Base-by-base conservation (phyloP, 2,797 vertebrate species). In the Eremophila alpestris region DNA sequence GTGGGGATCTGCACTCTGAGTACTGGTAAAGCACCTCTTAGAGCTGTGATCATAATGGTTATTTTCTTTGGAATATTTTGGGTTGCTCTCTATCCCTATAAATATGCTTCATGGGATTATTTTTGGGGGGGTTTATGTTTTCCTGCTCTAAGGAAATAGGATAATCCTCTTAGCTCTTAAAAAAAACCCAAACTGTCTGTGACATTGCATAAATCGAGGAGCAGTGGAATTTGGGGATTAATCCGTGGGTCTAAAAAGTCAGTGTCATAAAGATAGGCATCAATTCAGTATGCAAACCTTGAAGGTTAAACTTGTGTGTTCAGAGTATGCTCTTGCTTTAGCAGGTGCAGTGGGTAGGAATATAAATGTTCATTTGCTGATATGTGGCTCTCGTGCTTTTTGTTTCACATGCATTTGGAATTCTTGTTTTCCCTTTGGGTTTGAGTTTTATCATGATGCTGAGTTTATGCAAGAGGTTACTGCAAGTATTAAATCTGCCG, bases 151-250 rank as follows among this genome's bases (percentile, higher is more conserved):
- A 82, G 81, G 88, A 93, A 95, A 60, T 68, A 75, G 21, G 29
- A 68, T 92, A 90, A 95, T 94, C 74, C 75, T 91, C 60, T 96
- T 90, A 93, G 5, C 13, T 67, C 49, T 58, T 8, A 2, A 48
- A 77, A 83, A 73, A 51, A 2, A 38, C 70, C 56, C 75, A 52
- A 89, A 70, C 48, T 80, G 52, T 52, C 77, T 89, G 62, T 77
- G 78, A 70, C 83, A 63, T 18, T 92, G 71, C 23, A 11, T 78
- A 89, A 92, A 87, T 60, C 2, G 22, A 63, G 43, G 60, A 76
- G 84, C 74, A 52, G 32, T 70, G 34, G 89, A 94, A 69, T 80
- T 82, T 71, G 20, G 60, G 27, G 52, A 69, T 93, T 87, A 91
- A 65, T 87, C 43, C 58, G 5, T 19, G 58, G 83, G 29, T 73